phyloP scores from a whole-genome alignment of 2,797 vertebrate genomes.

The Galaxias olidus region DNA sequence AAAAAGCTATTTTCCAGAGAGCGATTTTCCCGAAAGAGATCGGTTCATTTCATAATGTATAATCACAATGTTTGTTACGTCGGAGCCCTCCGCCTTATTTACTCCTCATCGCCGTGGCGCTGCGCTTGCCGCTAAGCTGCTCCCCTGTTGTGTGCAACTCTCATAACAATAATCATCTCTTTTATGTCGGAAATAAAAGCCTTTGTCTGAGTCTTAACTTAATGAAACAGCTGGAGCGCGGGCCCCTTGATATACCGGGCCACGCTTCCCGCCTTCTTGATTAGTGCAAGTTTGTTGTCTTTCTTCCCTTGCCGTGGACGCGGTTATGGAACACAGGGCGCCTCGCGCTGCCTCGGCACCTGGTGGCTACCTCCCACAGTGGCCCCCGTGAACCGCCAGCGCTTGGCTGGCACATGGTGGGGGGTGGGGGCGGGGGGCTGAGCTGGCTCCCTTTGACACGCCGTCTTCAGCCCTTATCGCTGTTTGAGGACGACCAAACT shows the following conservation, averaged over 20 bases:
- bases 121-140: neutral
- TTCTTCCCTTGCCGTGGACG: neutral
- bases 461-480: no score
- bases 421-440: neutral
- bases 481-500: no score
- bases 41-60: no score
- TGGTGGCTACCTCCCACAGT: neutral
- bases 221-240: conserved; percentile 27
- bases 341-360: neutral
- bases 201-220: conserved; percentile 39
- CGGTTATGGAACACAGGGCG: conserved; percentile 2
- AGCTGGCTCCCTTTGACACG: no score
- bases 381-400: no score
- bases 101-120: conserved; percentile 8
- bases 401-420: no score
- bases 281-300: neutral
- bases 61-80: no score
- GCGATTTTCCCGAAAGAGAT: no score
- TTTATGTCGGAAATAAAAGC: conserved; percentile 43
- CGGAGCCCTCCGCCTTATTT: no score
- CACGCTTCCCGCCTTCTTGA: conserved; percentile 14
- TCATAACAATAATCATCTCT: conserved; percentile 9
- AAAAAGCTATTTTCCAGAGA: no score
- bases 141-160: neutral
- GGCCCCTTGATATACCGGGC: conserved; percentile 26